phyloP scores from a whole-genome alignment of 2,113 vertebrate genomes.

The Tenrec ecaudatus region DNA sequence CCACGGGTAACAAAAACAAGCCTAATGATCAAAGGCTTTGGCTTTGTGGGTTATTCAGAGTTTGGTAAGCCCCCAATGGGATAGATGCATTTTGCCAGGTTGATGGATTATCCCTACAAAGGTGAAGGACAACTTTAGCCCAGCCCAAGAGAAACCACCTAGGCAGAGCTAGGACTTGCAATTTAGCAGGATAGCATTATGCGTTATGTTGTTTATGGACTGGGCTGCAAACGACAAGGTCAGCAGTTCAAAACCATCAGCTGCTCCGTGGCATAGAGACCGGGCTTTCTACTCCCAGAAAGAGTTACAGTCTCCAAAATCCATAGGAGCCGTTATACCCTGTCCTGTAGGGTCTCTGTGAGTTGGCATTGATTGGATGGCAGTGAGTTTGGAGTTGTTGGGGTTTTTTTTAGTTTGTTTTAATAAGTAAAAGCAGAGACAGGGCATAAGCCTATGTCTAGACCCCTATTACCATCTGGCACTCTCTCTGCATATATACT shows the following conservation, averaged over 20 bases:
- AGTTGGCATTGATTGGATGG: no score
- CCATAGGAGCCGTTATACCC: no score
- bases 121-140: neutral
- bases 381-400: no score
- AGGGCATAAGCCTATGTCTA: neutral
- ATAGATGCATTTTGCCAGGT: neutral
- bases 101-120: neutral
- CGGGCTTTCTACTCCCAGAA: no score
- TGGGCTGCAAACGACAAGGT: no score
- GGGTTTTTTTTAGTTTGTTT: no score
- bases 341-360: no score
- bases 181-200: neutral
- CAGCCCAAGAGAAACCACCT: neutral
- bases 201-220: no score
- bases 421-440: neutral
- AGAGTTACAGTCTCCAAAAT: no score
- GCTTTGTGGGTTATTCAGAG: conserved; percentile 1
- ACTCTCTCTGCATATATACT: neutral
- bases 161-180: neutral
- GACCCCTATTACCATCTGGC: neutral
- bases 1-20: neutral
- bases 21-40: neutral
- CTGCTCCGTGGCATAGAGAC: no score
- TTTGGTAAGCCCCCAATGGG: neutral
- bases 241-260: no score